Base-by-base conservation (phyloP, 1,140 invertebrate genomes). In the Zaprionus tsacasi region DNA sequence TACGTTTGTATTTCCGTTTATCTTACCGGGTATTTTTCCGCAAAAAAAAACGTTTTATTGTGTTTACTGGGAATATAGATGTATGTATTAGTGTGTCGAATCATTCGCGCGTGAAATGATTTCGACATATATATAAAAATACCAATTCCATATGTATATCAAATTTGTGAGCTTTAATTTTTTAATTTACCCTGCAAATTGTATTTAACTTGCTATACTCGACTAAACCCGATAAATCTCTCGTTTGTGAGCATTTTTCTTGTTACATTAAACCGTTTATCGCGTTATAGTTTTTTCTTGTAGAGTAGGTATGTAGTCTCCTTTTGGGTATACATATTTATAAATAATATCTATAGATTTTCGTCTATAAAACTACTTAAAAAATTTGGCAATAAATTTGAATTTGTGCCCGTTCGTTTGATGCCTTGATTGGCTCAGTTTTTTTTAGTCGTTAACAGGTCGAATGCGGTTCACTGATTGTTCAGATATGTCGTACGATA, bases 401-500 rank as follows among this genome's bases (percentile, higher is more conserved):
- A 33, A 66, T 45, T 30, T 38, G 43, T 54, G 17, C 11, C 27
- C n/a, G 30, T 13, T 15, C 25, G 30, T 55, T 63, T 70, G 67
- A 45, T 21, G 63, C 55, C 33, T 72, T 72, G 61, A 71, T 71
- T 66, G 40, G 35, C 52, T 21, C 36, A 25, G 27, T 43, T 38
- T 15, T 48, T 21, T 21, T 48, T 30, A 35, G 11, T 15, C 63
- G 48, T 52, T 71, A 36, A 30, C 33, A 36, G n/a, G 35, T 48
- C 40, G 58, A 30, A 11, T 21, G 40, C 25, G 30, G 30, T 54
- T 17, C 30, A 56, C 69, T 56, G 69, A 71, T 50, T 70, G 36
- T 56, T 59, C 66, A 40, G 33, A 38, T 50, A 17, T 63, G 55
- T 70, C 71, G 58, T 57, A 74, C 50, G 73, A 76, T 71, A 71